Evolutionary conservation across 2,113 vertebrate genomes (phyloP).

Genomic region (Ornithorhynchus anatinus): DNA sequence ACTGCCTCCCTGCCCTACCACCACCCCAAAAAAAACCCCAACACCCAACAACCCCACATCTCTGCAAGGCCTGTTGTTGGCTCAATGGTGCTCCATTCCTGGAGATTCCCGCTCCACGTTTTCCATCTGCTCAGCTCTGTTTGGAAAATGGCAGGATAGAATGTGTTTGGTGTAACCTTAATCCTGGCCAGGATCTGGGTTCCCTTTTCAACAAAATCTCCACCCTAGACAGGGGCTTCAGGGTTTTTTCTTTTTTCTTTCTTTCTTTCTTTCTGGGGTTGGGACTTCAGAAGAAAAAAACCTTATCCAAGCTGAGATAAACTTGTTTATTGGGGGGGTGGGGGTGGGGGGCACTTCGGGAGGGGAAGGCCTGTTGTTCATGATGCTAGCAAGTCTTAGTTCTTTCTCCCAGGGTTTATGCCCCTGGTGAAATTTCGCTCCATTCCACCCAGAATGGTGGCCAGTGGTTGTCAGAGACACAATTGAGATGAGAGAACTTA

Average conservation of each 20-base stretch:
- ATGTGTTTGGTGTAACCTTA: slow-evolving; percentile 73
- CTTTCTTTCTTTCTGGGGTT: not conserved
- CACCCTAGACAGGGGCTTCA: not conserved
- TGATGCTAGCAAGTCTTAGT: slow-evolving; percentile 2
- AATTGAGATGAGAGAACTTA: not conserved
- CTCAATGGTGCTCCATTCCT: slow-evolving; percentile 52
- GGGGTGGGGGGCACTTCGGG: not conserved
- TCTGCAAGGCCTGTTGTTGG: slow-evolving; percentile 46
- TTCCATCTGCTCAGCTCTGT: slow-evolving; percentile 69
- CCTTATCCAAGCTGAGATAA: not conserved
- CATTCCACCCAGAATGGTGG: not conserved
- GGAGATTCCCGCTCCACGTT: slow-evolving; percentile 56
- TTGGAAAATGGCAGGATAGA: slow-evolving; percentile 72
- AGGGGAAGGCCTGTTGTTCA: no score
- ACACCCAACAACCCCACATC: not conserved
- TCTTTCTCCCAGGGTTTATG: not conserved
- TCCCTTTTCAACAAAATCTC: slow-evolving; percentile 42
- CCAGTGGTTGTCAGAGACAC: not conserved
- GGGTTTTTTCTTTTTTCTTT: no score
- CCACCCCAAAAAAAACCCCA: not conserved
- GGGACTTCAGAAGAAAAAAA: slow-evolving; percentile 2
- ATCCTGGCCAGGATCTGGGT: slow-evolving; percentile 67
- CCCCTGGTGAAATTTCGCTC: no score
- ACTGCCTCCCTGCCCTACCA: not conserved
- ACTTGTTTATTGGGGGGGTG: not conserved